Conservation (phyloP, 2,797 vertebrate genomes). For the Odontamblyopus rebecca region DNA sequence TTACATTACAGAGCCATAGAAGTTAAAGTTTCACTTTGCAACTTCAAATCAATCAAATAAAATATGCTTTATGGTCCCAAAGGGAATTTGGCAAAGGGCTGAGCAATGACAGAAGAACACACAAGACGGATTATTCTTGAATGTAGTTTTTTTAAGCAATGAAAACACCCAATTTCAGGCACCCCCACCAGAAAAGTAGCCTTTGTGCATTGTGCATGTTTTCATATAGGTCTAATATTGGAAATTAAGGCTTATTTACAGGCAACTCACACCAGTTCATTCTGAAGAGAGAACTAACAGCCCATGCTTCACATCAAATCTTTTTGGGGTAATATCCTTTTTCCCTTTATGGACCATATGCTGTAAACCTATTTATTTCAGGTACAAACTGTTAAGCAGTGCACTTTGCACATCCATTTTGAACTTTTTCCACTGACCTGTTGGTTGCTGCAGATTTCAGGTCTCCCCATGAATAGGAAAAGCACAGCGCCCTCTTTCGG, state of each 20-base stretch:
- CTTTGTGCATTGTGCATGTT: too few species aligned
- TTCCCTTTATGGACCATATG: neutral
- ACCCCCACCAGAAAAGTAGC: too few species aligned
- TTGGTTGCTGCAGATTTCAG: slow-evolving; percentile 43
- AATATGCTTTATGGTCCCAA: too few species aligned
- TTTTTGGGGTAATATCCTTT: neutral
- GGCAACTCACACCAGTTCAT: neutral
- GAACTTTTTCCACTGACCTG: slow-evolving; percentile 54
- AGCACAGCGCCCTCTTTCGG: slow-evolving; percentile 70
- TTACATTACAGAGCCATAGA: too few species aligned
- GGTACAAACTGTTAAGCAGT: neutral
- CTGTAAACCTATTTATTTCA: neutral
- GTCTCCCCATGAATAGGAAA: slow-evolving; percentile 35
- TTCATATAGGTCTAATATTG: too few species aligned
- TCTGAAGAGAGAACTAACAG: neutral
- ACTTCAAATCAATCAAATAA: too few species aligned
- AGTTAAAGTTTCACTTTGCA: too few species aligned
- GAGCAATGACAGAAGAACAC: too few species aligned
- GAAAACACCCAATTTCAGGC: too few species aligned
- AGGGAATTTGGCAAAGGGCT: too few species aligned
- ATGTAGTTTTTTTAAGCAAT: too few species aligned
- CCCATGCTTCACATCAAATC: neutral
- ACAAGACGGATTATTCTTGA: too few species aligned
- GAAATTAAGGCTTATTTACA: neutral
- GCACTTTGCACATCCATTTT: neutral